phyloP scores from a whole-genome alignment of 2,888 invertebrate genomes.

The Amphipoea lucens region DNA sequence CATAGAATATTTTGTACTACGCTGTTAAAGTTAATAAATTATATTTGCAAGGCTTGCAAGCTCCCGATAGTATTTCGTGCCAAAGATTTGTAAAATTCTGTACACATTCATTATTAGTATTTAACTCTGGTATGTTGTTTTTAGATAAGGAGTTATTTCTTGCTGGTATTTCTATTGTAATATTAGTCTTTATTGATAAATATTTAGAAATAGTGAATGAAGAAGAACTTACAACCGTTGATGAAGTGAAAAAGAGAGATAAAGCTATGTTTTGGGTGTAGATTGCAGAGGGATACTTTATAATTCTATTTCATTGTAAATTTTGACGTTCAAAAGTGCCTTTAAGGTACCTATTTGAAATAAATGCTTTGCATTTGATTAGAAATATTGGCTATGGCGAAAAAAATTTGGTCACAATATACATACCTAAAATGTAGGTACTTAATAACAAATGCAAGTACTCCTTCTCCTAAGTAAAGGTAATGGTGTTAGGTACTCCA shows the following conservation, averaged over 20 bases:
- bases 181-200: neutral
- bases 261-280: neutral
- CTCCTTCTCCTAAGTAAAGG: too few species aligned
- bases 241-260: neutral
- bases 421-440: neutral
- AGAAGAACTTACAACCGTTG: neutral
- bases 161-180: neutral
- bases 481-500: neutral
- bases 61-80: slow-evolving; percentile 33
- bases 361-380: neutral
- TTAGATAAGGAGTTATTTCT: neutral
- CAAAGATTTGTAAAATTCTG: slow-evolving; percentile 52
- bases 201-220: neutral
- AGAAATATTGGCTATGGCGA: neutral
- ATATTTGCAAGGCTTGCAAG: slow-evolving; percentile 41
- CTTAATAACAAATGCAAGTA: neutral
- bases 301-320: too few species aligned
- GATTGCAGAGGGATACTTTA: too few species aligned
- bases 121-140: slow-evolving; percentile 1
- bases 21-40: slow-evolving; percentile 52
- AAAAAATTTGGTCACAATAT: neutral
- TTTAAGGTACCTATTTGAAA: too few species aligned
- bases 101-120: slow-evolving; percentile 20
- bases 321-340: too few species aligned
- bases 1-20: slow-evolving; percentile 59